Percentiles rank a stretch among this genome's conserved stretches.
These are phyloP conservation scores for Trissolcus basalis DNA, from an alignment of 1,140 invertebrate genomes.

Conservation along the genomic window DNA sequence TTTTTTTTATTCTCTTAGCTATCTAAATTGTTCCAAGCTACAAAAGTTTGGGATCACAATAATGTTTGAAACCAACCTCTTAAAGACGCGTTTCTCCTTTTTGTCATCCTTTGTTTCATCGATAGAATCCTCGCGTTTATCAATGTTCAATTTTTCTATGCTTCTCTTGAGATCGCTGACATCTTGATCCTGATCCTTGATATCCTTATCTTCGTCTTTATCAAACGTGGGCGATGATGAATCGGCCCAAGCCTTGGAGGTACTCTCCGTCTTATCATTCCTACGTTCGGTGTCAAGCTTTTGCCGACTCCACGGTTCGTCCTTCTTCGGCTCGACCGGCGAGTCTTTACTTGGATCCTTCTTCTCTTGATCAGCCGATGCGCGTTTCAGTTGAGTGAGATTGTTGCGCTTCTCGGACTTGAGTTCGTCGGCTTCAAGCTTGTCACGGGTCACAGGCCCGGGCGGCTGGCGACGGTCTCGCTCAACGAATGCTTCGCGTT, in stretches of 20 bases:
- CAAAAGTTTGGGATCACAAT: too few relatives aligned
- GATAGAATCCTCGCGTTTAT: slow-evolving; percentile 54
- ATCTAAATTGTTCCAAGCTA: too few relatives aligned
- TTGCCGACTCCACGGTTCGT: slow-evolving; percentile 67
- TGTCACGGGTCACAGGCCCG: slow-evolving; percentile 80
- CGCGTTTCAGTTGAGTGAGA: slow-evolving; percentile 77
- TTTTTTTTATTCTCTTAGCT: too few relatives aligned
- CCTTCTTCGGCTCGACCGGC: slow-evolving; percentile 67
- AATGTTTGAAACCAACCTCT: slow-evolving; percentile 32
- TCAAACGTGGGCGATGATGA: slow-evolving; percentile 74
- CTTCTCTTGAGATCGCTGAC: slow-evolving; percentile 66
- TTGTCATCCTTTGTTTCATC: slow-evolving; percentile 71
- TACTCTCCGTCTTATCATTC: slow-evolving; percentile 42
- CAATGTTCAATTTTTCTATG: slow-evolving; percentile 66
- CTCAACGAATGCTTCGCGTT: slow-evolving; percentile 59
- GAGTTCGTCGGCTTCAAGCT: slow-evolving; percentile 79
- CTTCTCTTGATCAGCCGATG: slow-evolving; percentile 64
- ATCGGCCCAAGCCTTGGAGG: slow-evolving; percentile 75
- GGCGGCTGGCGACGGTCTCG: slow-evolving; percentile 75
- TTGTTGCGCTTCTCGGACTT: slow-evolving; percentile 76
- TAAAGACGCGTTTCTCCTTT: slow-evolving; percentile 72
- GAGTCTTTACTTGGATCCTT: slow-evolving; percentile 65
- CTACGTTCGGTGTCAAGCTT: slow-evolving; percentile 60
- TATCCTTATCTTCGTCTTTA: slow-evolving; percentile 72
- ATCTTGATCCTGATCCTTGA: slow-evolving; percentile 65